phyloP scores from a whole-genome alignment of 2,113 vertebrate species.

The Manacus vitellinus region DNA sequence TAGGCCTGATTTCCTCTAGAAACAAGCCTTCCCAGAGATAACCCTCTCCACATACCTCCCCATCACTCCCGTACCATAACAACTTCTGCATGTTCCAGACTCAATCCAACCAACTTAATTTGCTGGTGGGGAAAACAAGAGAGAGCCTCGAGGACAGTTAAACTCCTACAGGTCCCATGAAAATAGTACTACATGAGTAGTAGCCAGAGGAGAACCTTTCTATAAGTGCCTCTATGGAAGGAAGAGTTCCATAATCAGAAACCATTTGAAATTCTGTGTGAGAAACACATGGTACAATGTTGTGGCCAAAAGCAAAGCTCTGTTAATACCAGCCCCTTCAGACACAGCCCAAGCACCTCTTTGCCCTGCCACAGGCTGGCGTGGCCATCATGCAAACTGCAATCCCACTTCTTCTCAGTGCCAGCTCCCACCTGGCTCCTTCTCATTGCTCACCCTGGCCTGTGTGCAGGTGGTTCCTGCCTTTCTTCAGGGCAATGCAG shows the following conservation, averaged over 20 bases:
- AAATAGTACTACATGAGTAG: background rate
- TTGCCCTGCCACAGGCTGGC: rapidly evolving
- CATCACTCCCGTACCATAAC: rapidly evolving
- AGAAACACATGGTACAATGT: background rate
- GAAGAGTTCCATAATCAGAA: background rate
- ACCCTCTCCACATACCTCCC: rapidly evolving
- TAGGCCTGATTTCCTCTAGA: rapidly evolving
- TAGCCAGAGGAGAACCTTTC: background rate
- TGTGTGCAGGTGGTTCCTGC: background rate
- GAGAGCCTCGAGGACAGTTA: background rate
- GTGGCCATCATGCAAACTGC: background rate
- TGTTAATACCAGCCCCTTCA: background rate
- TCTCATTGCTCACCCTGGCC: background rate
- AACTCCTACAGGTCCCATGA: background rate
- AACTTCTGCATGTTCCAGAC: background rate
- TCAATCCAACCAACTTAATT: background rate
- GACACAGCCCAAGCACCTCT: background rate
- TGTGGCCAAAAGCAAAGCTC: background rate
- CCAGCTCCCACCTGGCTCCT: background rate
- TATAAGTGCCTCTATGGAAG: background rate
- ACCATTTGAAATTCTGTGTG: background rate
- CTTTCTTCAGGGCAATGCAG: background rate
- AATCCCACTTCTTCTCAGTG: background rate
- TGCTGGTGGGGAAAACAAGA: background rate
- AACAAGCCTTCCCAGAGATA: background rate